Percentiles rank a stretch among this genome's conserved stretches.
Conservation (phyloP, 1,140 invertebrate species). For the Leucophenga varia region DNA sequence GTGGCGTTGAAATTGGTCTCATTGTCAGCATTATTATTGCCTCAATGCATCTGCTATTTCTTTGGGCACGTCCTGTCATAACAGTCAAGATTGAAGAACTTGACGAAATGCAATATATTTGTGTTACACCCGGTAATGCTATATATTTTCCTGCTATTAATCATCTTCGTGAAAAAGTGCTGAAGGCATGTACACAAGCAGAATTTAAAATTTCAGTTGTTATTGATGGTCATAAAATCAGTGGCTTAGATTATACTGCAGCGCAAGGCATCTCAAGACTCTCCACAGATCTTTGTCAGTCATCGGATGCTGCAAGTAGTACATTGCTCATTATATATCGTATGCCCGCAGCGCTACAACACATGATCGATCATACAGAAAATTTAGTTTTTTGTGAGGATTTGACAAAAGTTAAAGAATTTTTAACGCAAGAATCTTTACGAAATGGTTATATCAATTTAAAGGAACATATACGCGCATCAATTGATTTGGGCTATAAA, state of each 20-base stretch:
- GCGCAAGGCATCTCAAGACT: conserved; percentile 52
- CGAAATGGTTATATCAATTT: conserved; percentile 48
- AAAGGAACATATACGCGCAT: conserved; percentile 50
- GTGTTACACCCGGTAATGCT: conserved; percentile 63
- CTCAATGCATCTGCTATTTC: conserved; percentile 77
- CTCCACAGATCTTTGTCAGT: conserved; percentile 36
- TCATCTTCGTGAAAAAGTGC: conserved; percentile 60
- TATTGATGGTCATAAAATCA: conserved; percentile 64
- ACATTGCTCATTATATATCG: conserved; percentile 37
- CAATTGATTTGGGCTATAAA: conserved; percentile 52
- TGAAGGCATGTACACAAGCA: conserved; percentile 56
- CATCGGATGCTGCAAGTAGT: conserved; percentile 30
- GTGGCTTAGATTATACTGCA: conserved; percentile 66
- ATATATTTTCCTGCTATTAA: conserved; percentile 69
- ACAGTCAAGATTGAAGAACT: conserved; percentile 63
- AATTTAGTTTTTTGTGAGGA: conserved; percentile 47
- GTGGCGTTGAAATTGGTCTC: conserved; percentile 87
- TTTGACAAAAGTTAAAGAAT: conserved; percentile 39
- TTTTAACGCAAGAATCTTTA: conserved; percentile 46
- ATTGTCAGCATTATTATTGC: conserved; percentile 83
- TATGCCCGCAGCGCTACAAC: conserved; percentile 33
- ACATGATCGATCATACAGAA: conserved; percentile 39
- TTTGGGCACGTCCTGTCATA: conserved; percentile 76
- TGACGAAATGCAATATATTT: conserved; percentile 58
- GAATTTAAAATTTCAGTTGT: conserved; percentile 59